Evolutionary conservation across 2,797 vertebrate genomes (phyloP).

Genomic region (Monodelphis domestica): DNA sequence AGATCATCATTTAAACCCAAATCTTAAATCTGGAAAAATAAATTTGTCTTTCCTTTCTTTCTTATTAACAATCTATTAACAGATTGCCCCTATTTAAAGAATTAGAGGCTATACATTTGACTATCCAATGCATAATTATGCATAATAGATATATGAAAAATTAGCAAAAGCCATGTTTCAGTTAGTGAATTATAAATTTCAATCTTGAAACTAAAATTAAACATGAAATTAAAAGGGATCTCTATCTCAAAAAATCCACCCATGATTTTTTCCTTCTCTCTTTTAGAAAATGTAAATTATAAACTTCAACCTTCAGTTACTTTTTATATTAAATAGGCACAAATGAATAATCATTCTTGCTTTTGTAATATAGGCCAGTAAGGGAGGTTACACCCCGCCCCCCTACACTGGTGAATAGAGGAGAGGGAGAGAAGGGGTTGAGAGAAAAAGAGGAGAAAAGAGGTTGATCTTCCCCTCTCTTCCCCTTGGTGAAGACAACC

Average conservation of each 20-base stretch:
- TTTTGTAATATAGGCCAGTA: too few relatives aligned
- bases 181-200: neutral
- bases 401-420: too few relatives aligned
- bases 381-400: too few relatives aligned
- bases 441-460: too few relatives aligned
- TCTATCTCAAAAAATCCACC: neutral
- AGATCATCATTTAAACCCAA: neutral
- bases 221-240: neutral
- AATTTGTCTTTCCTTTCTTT: neutral
- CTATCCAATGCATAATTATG: neutral
- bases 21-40: neutral
- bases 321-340: neutral
- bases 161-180: neutral
- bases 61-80: neutral
- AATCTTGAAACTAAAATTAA: neutral
- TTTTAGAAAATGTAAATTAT: neutral
- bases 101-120: neutral
- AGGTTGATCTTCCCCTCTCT: too few relatives aligned
- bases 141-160: neutral
- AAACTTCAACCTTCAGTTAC: neutral
- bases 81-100: neutral
- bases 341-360: neutral
- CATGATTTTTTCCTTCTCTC: neutral
- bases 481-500: too few relatives aligned
- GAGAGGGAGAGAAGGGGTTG: too few relatives aligned